Percentiles rank a stretch among this genome's conserved stretches.
These are phyloP conservation scores for Lithobates sylvaticus DNA, from an alignment of 2,797 vertebrate species.

Conservation along the genomic window DNA sequence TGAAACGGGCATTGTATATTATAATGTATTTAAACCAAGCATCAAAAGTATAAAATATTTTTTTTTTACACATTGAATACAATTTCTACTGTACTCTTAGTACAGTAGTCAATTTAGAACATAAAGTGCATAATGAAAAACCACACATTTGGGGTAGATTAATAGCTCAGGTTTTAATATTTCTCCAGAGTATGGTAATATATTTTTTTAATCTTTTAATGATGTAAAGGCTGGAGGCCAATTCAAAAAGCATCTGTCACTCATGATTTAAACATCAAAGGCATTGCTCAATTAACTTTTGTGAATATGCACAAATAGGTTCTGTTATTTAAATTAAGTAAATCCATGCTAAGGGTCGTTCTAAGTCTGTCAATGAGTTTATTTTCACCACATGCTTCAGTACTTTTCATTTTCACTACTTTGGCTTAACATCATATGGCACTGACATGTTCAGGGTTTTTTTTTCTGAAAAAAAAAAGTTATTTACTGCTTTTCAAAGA, in stretches of 20 bases:
- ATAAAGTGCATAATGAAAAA: neutral
- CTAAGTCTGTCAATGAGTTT: slow-evolving; percentile 29
- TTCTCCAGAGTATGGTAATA: slow-evolving; percentile 29
- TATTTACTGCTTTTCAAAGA: no score
- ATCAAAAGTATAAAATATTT: no score
- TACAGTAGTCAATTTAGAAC: neutral
- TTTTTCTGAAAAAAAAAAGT: neutral
- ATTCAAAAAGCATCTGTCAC: slow-evolving; percentile 49
- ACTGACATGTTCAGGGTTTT: neutral
- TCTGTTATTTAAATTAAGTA: slow-evolving; percentile 25
- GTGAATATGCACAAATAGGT: slow-evolving; percentile 42
- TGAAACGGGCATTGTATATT: no score
- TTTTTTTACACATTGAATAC: no score
- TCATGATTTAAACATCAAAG: slow-evolving; percentile 61
- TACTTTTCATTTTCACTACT: neutral
- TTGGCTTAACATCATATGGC: neutral
- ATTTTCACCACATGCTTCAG: slow-evolving; percentile 2
- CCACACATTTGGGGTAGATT: slow-evolving; percentile 15
- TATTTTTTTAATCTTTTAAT: slow-evolving; percentile 40
- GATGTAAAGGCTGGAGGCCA: slow-evolving; percentile 43
- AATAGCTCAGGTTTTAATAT: neutral
- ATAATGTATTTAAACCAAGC: no score
- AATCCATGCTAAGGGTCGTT: slow-evolving; percentile 27
- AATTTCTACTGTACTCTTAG: neutral
- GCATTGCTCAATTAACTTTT: slow-evolving; percentile 42